phyloP scores from a whole-genome alignment of 2,113 vertebrate genomes.

The Athene noctua region DNA sequence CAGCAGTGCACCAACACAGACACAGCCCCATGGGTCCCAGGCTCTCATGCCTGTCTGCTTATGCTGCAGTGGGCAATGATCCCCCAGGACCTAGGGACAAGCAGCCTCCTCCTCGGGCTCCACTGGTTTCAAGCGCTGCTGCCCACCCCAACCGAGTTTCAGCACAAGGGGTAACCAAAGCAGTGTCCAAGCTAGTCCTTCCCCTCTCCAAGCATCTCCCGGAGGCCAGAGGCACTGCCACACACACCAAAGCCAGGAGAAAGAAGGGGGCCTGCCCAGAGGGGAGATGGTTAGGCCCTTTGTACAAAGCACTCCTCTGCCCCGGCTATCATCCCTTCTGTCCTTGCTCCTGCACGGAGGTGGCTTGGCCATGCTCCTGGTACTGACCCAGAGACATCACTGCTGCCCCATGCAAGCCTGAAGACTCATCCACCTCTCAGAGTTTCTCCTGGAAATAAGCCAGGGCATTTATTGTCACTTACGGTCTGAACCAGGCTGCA shows the following conservation, averaged over 20 bases:
- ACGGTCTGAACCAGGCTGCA: rapidly evolving
- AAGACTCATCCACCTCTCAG: not conserved
- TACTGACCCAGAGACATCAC: not conserved
- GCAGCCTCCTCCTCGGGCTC: not conserved
- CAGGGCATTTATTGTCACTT: not conserved
- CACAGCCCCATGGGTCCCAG: not conserved
- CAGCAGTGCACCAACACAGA: not conserved
- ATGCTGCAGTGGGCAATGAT: not conserved
- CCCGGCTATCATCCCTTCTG: not conserved
- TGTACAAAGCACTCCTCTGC: not conserved
- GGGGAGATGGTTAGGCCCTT: not conserved
- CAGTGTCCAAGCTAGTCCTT: not conserved
- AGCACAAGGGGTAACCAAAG: not conserved
- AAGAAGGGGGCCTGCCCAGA: not conserved
- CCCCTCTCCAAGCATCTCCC: not conserved
- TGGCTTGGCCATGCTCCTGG: not conserved
- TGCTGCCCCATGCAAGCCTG: not conserved
- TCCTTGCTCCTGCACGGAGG: not conserved
- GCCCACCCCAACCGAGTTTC: not conserved
- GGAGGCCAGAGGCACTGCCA: not conserved
- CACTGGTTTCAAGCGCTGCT: rapidly evolving
- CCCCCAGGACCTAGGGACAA: rapidly evolving
- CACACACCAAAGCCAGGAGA: not conserved
- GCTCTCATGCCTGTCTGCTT: not conserved
- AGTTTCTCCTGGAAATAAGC: not conserved